These are phyloP conservation scores for Hyphantria cunea DNA, from an alignment of 1,140 invertebrate genomes.

Conservation along the genomic window DNA sequence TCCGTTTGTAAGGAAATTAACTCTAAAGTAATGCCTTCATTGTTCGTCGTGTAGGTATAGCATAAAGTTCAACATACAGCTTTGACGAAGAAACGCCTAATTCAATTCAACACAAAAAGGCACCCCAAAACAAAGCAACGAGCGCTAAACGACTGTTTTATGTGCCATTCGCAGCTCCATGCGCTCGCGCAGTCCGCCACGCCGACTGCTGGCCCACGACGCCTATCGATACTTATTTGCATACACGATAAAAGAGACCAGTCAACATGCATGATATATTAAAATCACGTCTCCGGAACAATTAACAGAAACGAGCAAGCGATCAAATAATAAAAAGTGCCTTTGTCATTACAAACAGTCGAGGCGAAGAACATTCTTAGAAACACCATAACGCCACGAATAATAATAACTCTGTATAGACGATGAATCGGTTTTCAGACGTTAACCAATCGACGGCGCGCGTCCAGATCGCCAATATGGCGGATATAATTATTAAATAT, in stretches of 20 bases:
- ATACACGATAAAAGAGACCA: slow-evolving; percentile 70
- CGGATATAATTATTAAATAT: slow-evolving; percentile 38
- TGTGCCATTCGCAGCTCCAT: slow-evolving; percentile 50
- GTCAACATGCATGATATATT: slow-evolving; percentile 76
- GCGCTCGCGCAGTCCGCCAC: slow-evolving; percentile 28
- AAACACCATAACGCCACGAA: slow-evolving; percentile 56
- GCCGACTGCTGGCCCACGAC: slow-evolving; percentile 31
- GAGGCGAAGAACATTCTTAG: slow-evolving; percentile 57
- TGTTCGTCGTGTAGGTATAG: slow-evolving; percentile 13
- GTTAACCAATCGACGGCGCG: slow-evolving; percentile 45
- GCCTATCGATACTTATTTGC: slow-evolving; percentile 62
- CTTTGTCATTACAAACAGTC: slow-evolving; percentile 74
- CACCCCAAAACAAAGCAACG: slow-evolving; percentile 34
- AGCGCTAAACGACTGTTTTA: slow-evolving; percentile 46
- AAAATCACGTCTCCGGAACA: slow-evolving; percentile 77
- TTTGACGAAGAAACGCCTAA: slow-evolving; percentile 26
- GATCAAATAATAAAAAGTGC: slow-evolving; percentile 79
- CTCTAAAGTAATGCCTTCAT: slow-evolving; percentile 19
- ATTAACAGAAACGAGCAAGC: slow-evolving; percentile 72
- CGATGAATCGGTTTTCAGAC: slow-evolving; percentile 48
- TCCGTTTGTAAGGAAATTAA: slow-evolving; percentile 23
- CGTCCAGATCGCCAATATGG: slow-evolving; percentile 47
- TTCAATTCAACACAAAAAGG: slow-evolving; percentile 33
- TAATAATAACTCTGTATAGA: slow-evolving; percentile 48
- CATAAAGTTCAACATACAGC: slow-evolving; percentile 20